These are phyloP conservation scores for Odontocolon sp. DNA, from an alignment of 2,888 invertebrate genomes.

Conservation along the genomic window DNA sequence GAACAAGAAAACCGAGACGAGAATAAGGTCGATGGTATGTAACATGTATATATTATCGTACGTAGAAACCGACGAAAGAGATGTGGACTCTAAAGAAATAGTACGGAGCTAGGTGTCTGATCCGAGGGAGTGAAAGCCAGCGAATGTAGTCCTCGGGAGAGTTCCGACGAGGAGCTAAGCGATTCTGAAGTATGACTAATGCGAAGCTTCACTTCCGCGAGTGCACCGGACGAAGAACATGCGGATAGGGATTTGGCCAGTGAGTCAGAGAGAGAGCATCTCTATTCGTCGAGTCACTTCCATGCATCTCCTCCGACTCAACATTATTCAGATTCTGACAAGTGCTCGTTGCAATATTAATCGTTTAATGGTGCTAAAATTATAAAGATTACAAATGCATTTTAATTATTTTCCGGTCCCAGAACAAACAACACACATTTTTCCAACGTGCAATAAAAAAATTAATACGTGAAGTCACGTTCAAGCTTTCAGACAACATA, in stretches of 20 bases:
- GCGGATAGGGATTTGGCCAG: conserved; percentile 55
- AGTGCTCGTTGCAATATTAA: too few relatives aligned
- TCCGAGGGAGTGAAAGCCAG: conserved; percentile 1
- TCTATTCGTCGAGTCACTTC: not conserved
- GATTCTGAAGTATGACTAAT: conserved; percentile 70
- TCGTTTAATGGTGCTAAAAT: too few relatives aligned
- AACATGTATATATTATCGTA: not conserved
- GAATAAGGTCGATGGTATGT: conserved; percentile 25
- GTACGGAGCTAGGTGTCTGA: conserved; percentile 6
- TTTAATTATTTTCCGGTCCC: too few relatives aligned
- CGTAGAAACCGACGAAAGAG: conserved; percentile 10
- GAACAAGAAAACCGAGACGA: not conserved
- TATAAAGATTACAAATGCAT: too few relatives aligned
- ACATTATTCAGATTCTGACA: too few relatives aligned
- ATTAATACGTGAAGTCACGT: too few relatives aligned
- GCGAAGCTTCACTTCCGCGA: conserved; percentile 40
- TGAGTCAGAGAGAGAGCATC: not conserved
- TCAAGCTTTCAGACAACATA: too few relatives aligned
- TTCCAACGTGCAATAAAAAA: too few relatives aligned
- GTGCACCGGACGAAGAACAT: conserved; percentile 38
- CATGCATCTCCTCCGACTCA: not conserved
- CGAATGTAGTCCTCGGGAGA: conserved; percentile 1
- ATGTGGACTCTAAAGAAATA: conserved; percentile 43
- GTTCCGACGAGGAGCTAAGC: conserved; percentile 61
- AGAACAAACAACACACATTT: too few relatives aligned